These are phyloP conservation scores for Drosophila anceps DNA, from an alignment of 2,888 invertebrate genomes.

Conservation along the genomic window DNA sequence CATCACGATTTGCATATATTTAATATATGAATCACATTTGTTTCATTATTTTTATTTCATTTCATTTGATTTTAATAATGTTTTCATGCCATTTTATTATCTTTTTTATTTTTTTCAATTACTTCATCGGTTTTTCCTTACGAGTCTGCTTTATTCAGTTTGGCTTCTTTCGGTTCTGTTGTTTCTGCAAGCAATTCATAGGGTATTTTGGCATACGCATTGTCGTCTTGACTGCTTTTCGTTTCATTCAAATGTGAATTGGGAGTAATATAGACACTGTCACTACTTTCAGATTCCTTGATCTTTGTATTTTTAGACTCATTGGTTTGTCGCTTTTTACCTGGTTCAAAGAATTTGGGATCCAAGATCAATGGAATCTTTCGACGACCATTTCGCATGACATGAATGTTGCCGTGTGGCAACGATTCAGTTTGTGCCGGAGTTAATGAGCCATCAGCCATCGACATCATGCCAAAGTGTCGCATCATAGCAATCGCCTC, in stretches of 20 bases:
- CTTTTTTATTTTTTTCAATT: background rate
- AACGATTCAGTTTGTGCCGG: constrained; percentile 34
- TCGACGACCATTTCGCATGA: constrained; percentile 64
- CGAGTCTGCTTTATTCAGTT: background rate
- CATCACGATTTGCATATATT: too few relatives aligned
- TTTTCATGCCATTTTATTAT: background rate
- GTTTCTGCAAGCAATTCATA: constrained; percentile 25
- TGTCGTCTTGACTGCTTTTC: background rate
- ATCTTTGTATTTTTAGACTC: background rate
- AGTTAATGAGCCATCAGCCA: constrained; percentile 28
- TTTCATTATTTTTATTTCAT: background rate
- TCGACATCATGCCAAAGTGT: constrained; percentile 72
- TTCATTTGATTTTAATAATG: background rate
- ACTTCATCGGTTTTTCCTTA: background rate
- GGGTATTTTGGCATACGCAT: constrained; percentile 23
- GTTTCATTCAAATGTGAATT: constrained; percentile 4
- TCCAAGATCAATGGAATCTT: constrained; percentile 73
- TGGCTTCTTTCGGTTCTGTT: background rate
- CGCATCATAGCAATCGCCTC: constrained; percentile 82
- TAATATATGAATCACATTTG: background rate
- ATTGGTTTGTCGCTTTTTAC: constrained; percentile 18
- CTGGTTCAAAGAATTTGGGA: constrained; percentile 70
- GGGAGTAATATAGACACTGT: background rate
- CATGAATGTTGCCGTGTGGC: constrained; percentile 50
- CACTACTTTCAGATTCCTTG: background rate